phyloP scores from a whole-genome alignment of 23 tunicate species.

The Diplosoma virens region DNA sequence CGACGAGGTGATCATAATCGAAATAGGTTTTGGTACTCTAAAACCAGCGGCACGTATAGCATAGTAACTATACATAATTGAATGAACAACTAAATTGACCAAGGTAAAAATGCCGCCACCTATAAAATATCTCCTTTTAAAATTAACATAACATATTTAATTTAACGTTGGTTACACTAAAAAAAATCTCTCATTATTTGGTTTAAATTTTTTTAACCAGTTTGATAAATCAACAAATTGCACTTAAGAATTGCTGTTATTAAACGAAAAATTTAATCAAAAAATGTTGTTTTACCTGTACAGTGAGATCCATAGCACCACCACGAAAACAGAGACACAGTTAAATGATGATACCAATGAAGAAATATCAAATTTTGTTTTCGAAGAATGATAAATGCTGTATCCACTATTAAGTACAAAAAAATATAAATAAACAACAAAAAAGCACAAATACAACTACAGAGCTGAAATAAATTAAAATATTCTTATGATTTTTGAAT shows the following conservation, averaged over 20 bases:
- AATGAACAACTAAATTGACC: slow-evolving; percentile 67
- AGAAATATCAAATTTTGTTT: slow-evolving; percentile 89
- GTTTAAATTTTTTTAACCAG: no score
- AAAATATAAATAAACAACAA: no score
- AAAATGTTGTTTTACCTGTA: slow-evolving; percentile 81
- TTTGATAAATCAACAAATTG: no score
- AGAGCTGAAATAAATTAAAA: no score
- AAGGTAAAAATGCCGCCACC: slow-evolving; percentile 83
- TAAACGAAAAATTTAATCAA: no score
- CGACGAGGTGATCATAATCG: slow-evolving; percentile 56
- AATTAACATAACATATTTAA: no score
- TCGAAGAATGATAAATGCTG: slow-evolving; percentile 75
- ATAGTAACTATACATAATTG: slow-evolving; percentile 84
- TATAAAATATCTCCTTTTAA: no score
- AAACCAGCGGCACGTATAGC: slow-evolving; percentile 71
- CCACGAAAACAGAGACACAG: slow-evolving; percentile 82
- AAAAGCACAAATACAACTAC: no score
- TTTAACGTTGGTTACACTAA: no score
- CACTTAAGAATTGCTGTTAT: no score
- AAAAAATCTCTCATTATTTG: no score
- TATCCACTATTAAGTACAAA: slow-evolving; percentile 77
- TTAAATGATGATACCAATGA: slow-evolving; percentile 93
- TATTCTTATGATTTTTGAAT: no score
- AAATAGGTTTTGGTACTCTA: slow-evolving; percentile 48
- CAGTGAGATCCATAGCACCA: slow-evolving; percentile 74